A percentile compares a stretch with the other conserved stretches of the same genome.
These are phyloP conservation scores for Timema cristinae DNA, from an alignment of 2,888 invertebrate genomes.

Conservation along the genomic window DNA sequence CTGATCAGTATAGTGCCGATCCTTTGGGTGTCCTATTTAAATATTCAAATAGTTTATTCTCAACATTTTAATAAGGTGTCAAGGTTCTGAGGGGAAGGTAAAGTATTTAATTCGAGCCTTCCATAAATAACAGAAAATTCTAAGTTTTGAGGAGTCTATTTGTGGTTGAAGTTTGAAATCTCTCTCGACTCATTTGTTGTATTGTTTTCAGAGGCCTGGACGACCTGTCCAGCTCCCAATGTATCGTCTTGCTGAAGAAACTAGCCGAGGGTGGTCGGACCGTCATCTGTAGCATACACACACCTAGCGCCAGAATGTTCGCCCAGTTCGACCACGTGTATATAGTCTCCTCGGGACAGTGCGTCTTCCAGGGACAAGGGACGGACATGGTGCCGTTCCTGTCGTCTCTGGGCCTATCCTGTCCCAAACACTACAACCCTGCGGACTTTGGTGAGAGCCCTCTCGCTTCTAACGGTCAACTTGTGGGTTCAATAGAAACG, in stretches of 20 bases:
- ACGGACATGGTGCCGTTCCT: conserved; percentile 78
- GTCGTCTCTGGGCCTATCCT: conserved; percentile 68
- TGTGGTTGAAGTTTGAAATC: too few species aligned
- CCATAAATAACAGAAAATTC: too few species aligned
- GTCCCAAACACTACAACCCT: conserved; percentile 91
- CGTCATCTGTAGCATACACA: conserved; percentile 91
- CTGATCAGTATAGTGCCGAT: too few species aligned
- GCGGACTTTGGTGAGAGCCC: conserved; percentile 83
- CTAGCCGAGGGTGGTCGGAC: conserved; percentile 85
- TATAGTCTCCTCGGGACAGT: conserved; percentile 82
- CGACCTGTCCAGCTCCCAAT: conserved; percentile 85
- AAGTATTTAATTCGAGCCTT: too few species aligned
- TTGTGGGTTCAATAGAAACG: too few species aligned
- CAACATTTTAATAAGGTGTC: too few species aligned
- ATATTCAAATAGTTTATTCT: too few species aligned
- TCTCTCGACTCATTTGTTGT: too few species aligned
- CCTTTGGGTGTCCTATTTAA: too few species aligned
- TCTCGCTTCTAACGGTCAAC: too few species aligned
- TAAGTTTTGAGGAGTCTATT: too few species aligned
- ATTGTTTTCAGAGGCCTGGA: conserved; percentile 74
- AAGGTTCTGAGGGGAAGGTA: too few species aligned
- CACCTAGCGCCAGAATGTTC: conserved; percentile 91
- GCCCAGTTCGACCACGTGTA: conserved; percentile 89
- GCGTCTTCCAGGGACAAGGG: conserved; percentile 82
- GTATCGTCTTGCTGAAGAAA: conserved; percentile 74